Evolutionary conservation across 1,140 invertebrate species (phyloP), one percentile per base, ranked within the genome.

Genomic region (Cherax destructor): DNA sequence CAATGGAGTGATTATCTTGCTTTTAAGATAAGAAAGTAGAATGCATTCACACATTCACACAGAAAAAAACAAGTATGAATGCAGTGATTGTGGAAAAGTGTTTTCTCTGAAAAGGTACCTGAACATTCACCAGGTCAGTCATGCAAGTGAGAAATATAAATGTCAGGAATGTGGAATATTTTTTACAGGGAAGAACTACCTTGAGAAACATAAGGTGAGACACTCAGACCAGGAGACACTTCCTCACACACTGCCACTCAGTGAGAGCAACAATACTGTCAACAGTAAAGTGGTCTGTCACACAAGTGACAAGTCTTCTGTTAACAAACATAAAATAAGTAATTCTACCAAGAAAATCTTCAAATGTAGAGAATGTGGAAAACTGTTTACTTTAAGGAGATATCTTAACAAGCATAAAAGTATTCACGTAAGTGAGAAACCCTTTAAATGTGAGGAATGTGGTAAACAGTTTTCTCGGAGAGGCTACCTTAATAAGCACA

Each of bases 31-130:
- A 80, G 56, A n/a, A 18, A 50, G 49, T 13, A 56, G 52, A 56
- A 56, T 56, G 52, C 52, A 56, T 56, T 41, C 30, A 41, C 30
- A 41, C 30, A 56, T 1, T 10, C 52, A 13, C 52, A 56, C 52
- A 56, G 52, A 0, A 10, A 56, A 56, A 56, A 56, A 56, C 9
- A 56, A 61, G 80, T 83, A 56, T 41, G 80, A 83, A 61, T 83
- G 80, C 30, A 5, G 4, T 10, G 80, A 83, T 3, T 83, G 80
- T 61, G 80, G 80, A 56, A 61, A 83, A 24, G 10, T 41, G 52
- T 83, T 83, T n/a, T 61, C n/a, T 3, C 80, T 56, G 18, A 83
- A 83, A 21, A 61, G 80, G 24, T 56, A 83, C 80, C 80, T 83
- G 5, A 61, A 59, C 52, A 56, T 49, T 10, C 80, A 83, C 52